These are phyloP conservation scores for Gnathonemus longibarbis DNA, from an alignment of 2,113 vertebrate genomes.

Conservation along the genomic window DNA sequence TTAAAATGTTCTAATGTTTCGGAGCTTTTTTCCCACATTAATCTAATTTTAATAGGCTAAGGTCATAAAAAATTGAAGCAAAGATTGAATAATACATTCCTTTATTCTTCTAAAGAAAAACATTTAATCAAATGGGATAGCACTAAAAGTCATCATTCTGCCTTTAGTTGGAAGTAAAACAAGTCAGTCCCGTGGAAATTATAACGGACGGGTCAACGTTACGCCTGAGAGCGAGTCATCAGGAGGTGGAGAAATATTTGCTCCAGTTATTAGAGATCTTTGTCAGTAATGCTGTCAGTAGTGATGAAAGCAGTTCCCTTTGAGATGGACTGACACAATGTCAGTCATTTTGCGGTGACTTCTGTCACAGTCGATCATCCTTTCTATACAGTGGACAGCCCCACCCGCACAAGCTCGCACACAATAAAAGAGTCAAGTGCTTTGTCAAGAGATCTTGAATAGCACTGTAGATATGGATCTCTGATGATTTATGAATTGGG, in stretches of 20 bases:
- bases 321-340: slow-evolving; percentile 8
- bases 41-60: background rate
- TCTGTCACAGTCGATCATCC: slow-evolving; percentile 21
- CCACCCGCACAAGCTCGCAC: background rate
- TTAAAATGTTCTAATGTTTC: background rate
- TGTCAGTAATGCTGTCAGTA: slow-evolving; percentile 1
- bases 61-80: slow-evolving; percentile 1
- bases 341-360: slow-evolving; percentile 12
- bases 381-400: background rate
- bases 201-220: background rate
- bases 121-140: background rate
- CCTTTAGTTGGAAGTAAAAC: background rate
- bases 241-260: background rate
- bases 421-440: background rate
- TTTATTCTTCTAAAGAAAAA: background rate
- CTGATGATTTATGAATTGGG: background rate
- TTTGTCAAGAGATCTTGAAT: background rate
- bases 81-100: background rate
- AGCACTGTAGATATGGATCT: background rate
- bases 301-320: slow-evolving; percentile 10
- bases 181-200: background rate
- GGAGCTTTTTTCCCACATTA: background rate
- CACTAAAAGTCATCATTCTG: background rate
- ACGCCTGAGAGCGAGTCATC: background rate
- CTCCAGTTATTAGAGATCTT: background rate